These are phyloP conservation scores for Clamator glandarius DNA, from an alignment of 2,797 vertebrate genomes.

Conservation along the genomic window DNA sequence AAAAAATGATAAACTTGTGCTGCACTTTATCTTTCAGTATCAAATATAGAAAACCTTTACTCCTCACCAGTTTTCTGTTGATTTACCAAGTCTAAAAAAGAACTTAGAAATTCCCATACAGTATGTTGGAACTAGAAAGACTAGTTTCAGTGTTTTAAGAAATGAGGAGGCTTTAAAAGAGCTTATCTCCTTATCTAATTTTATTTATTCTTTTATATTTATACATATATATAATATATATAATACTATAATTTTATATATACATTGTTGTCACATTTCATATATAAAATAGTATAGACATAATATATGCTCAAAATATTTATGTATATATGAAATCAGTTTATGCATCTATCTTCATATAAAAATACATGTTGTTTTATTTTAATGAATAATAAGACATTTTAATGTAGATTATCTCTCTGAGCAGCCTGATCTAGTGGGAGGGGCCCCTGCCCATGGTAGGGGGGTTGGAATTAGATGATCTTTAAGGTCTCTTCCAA, in stretches of 20 bases:
- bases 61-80: background rate
- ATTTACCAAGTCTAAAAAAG: background rate
- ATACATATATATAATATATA: too few relatives aligned
- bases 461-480: too few relatives aligned
- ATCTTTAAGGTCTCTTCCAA: too few relatives aligned
- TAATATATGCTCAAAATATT: background rate
- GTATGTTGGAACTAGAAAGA: background rate
- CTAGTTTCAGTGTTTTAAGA: background rate
- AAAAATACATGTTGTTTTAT: background rate
- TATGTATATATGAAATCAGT: background rate
- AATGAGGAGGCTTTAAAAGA: background rate
- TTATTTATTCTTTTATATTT: background rate
- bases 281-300: background rate
- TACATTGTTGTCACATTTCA: background rate
- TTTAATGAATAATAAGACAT: background rate
- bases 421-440: too few relatives aligned
- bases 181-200: background rate
- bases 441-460: too few relatives aligned
- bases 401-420: background rate
- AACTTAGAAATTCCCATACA: background rate
- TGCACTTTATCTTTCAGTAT: background rate
- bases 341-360: background rate
- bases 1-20: background rate
- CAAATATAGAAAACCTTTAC: background rate
- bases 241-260: background rate